Percentiles rank a stretch among this genome's conserved stretches.
These are phyloP conservation scores for Oreochromis spilurus DNA, from an alignment of 2,113 vertebrate species.

Conservation along the genomic window DNA sequence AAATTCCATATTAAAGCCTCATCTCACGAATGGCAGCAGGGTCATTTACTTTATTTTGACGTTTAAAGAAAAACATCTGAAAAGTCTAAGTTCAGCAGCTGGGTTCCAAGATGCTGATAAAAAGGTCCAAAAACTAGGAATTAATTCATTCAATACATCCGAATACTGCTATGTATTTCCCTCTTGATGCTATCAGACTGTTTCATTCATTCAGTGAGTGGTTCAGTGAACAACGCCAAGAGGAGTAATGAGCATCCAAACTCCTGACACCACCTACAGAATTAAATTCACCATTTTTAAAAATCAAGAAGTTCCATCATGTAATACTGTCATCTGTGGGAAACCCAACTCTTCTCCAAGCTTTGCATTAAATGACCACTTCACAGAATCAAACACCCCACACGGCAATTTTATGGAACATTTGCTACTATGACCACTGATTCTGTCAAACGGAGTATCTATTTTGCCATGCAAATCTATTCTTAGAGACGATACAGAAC, in stretches of 20 bases:
- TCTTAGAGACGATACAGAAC: constrained; percentile 11
- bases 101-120: neutral
- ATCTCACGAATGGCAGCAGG: neutral
- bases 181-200: neutral
- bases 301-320: neutral
- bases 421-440: constrained; percentile 7
- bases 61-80: neutral
- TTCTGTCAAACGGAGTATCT: constrained; percentile 3
- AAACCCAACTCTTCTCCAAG: neutral
- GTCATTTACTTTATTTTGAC: neutral
- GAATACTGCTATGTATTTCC: neutral
- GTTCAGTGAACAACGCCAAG: neutral
- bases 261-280: neutral
- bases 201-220: neutral
- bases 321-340: neutral
- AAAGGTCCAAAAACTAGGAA: neutral
- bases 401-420: neutral
- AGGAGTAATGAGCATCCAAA: neutral
- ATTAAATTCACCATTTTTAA: neutral
- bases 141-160: neutral
- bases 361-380: neutral
- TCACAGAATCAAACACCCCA: neutral
- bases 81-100: neutral
- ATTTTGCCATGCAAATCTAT: constrained; percentile 40
- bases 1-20: neutral